A percentile compares a stretch with the other conserved stretches of the same genome.
phyloP scores from a whole-genome alignment of 2,113 vertebrate genomes.

The Raja brachyura region DNA sequence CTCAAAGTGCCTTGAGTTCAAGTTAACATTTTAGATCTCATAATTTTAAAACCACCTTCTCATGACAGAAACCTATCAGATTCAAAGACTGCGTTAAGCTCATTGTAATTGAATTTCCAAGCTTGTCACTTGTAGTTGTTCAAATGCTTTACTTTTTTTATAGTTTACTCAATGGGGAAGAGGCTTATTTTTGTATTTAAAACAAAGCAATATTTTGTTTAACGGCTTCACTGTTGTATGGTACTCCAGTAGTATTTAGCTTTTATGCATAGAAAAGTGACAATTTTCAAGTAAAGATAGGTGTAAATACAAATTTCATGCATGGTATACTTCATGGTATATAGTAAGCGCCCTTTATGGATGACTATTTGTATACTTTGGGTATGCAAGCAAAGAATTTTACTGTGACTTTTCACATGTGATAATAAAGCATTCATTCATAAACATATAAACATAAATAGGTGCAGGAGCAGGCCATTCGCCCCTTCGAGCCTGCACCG shows the following conservation, averaged over 20 bases:
- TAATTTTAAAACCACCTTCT: background rate
- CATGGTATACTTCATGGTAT: background rate
- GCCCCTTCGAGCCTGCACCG: no score
- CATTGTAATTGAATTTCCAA: background rate
- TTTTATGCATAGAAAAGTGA: background rate
- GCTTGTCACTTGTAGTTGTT: background rate
- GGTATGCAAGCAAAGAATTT: no score
- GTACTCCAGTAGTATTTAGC: background rate
- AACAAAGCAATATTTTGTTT: background rate
- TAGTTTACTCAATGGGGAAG: background rate
- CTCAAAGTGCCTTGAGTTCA: background rate
- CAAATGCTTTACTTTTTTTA: slow-evolving; percentile 1
- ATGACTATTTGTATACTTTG: no score
- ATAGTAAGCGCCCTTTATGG: background rate
- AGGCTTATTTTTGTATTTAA: background rate
- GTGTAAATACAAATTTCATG: background rate
- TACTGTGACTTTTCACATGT: no score
- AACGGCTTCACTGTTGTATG: background rate
- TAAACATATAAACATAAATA: no score
- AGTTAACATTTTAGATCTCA: background rate
- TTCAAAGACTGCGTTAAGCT: background rate
- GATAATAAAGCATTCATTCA: no score
- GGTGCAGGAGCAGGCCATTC: no score
- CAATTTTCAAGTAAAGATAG: background rate
- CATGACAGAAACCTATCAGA: background rate